Evolutionary conservation across 2,113 vertebrate genomes (phyloP).

Genomic region (Sardina pilchardus): DNA sequence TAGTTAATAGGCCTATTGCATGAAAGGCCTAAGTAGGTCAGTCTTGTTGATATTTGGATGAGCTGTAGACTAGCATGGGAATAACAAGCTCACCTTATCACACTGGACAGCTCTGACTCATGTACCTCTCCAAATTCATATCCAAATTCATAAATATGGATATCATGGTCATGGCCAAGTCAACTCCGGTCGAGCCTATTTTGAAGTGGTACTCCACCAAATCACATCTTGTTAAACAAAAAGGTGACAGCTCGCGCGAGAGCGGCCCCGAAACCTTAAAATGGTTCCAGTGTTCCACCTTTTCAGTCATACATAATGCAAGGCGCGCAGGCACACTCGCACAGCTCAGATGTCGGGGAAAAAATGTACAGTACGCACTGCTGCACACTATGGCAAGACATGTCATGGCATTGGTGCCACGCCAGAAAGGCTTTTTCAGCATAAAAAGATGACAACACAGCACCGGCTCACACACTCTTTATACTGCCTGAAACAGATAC

Average conservation of each 20-base stretch:
- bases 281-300: constrained; percentile 66
- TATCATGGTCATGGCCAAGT: constrained; percentile 1
- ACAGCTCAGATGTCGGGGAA: constrained; percentile 57
- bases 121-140: background rate
- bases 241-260: background rate
- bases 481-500: background rate
- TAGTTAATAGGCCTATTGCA: background rate
- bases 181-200: background rate
- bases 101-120: background rate
- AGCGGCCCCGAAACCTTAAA: constrained; percentile 55
- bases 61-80: background rate
- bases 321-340: constrained; percentile 55
- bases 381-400: constrained; percentile 48
- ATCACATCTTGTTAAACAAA: constrained; percentile 18
- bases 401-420: constrained; percentile 44
- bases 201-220: background rate
- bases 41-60: background rate
- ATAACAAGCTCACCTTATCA: background rate
- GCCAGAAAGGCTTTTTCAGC: constrained; percentile 16
- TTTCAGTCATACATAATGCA: constrained; percentile 62
- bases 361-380: constrained; percentile 44
- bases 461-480: background rate
- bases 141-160: constrained; percentile 10
- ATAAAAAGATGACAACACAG: constrained; percentile 8
- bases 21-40: background rate